A percentile compares a stretch with the other conserved stretches of the same genome.
phyloP scores from a whole-genome alignment of 2,113 vertebrate species.

The Chaenogobius annularis region DNA sequence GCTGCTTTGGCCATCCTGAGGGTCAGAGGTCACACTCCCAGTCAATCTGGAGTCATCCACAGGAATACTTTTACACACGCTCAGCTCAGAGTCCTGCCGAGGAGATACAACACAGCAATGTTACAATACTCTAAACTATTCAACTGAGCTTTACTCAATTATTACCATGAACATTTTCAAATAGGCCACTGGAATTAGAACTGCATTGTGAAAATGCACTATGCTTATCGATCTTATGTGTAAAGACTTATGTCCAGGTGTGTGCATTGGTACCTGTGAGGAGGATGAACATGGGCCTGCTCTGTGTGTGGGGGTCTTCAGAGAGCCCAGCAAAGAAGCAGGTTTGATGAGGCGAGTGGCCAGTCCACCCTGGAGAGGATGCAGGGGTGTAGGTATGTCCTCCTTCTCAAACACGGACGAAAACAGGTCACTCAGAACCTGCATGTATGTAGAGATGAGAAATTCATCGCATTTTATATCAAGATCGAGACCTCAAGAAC shows the following conservation, averaged over 20 bases:
- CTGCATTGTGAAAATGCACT: too few relatives aligned
- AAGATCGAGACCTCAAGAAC: neutral
- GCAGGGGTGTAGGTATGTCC: slow-evolving; percentile 76
- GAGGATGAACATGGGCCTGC: slow-evolving; percentile 59
- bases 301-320: slow-evolving; percentile 65
- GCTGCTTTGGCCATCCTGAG: slow-evolving; percentile 65
- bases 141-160: too few relatives aligned
- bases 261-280: slow-evolving; percentile 71
- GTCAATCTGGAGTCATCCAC: slow-evolving; percentile 64
- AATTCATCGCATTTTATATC: too few relatives aligned
- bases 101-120: neutral
- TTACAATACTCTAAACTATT: neutral
- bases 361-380: slow-evolving; percentile 71
- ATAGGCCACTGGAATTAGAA: too few relatives aligned
- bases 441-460: neutral
- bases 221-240: too few relatives aligned
- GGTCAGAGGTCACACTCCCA: slow-evolving; percentile 53
- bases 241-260: neutral
- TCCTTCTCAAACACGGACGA: slow-evolving; percentile 87
- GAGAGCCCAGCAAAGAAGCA: slow-evolving; percentile 73
- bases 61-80: slow-evolving; percentile 72
- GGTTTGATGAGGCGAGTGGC: slow-evolving; percentile 80
- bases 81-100: slow-evolving; percentile 74
- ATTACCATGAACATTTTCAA: too few relatives aligned
- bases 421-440: slow-evolving; percentile 91